These are phyloP conservation scores for Cheilinus undulatus DNA, from an alignment of 2,113 vertebrate species.

Conservation along the genomic window DNA sequence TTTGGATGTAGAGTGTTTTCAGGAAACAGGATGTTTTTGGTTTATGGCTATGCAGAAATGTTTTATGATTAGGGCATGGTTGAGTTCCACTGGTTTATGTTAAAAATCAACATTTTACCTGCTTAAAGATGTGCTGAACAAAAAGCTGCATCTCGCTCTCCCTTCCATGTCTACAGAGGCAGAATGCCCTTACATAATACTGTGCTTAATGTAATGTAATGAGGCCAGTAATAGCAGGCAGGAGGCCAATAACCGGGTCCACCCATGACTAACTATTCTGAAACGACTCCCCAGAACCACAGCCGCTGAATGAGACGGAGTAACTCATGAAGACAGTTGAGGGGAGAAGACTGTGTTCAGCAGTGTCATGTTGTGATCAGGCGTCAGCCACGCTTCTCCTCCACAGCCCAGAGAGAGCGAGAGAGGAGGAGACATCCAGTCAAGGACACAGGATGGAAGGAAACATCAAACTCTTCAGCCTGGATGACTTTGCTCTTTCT, in stretches of 20 bases:
- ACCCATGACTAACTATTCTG: constrained; percentile 21
- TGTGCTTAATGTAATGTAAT: constrained; percentile 42
- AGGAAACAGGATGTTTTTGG: no score
- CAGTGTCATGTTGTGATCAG: constrained; percentile 69
- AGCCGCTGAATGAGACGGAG: constrained; percentile 15
- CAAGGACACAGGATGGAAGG: constrained; percentile 40
- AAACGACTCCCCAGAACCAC: constrained; percentile 23
- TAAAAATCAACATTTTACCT: no score
- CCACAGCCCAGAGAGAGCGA: constrained; percentile 43
- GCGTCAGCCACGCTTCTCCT: constrained; percentile 58
- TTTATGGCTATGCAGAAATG: no score
- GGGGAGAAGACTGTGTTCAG: constrained; percentile 57
- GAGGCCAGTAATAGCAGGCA: constrained; percentile 41
- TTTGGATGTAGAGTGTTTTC: no score
- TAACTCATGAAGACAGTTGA: constrained; percentile 65
- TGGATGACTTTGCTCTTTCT: constrained; percentile 58
- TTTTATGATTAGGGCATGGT: no score
- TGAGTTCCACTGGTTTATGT: no score
- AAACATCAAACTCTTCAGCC: constrained; percentile 28
- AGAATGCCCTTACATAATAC: constrained; percentile 33
- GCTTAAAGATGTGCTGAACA: no score
- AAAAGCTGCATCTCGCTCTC: no score
- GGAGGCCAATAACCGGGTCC: constrained; percentile 17
- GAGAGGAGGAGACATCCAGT: constrained; percentile 34
- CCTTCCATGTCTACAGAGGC: constrained; percentile 12